Conservation (phyloP, 2,888 invertebrate species). For the Platypus cylindrus region DNA sequence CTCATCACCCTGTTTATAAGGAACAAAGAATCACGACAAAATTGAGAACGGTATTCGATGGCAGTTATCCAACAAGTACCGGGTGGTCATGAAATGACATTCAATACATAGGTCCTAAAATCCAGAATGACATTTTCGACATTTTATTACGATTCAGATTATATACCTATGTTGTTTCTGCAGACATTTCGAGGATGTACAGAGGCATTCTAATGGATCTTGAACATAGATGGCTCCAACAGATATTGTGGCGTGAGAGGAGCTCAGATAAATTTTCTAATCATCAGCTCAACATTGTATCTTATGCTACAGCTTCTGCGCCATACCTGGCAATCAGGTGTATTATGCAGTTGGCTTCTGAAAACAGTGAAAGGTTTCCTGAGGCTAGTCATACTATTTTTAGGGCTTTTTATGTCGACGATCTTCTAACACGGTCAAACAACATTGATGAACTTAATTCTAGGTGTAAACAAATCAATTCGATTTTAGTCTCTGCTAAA, state of each 20-base stretch:
- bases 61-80: constrained; percentile 3
- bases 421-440: constrained; percentile 17
- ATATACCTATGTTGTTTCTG: constrained; percentile 6
- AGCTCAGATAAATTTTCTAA: constrained; percentile 10
- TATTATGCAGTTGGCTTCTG: constrained; percentile 19
- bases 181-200: constrained; percentile 10
- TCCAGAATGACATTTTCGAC: constrained; percentile 3
- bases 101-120: constrained; percentile 8
- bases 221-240: constrained; percentile 15
- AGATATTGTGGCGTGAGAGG: constrained; percentile 29
- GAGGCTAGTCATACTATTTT: constrained; percentile 13
- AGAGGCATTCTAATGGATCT: constrained; percentile 5
- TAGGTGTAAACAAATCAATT: constrained; percentile 2
- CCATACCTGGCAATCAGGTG: constrained; percentile 21
- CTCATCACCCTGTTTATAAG: constrained; percentile 9
- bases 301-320: constrained; percentile 24
- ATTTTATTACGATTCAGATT: constrained; percentile 6
- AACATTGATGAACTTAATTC: constrained; percentile 4
- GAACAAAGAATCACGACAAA: constrained; percentile 6
- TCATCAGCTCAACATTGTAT: constrained; percentile 22
- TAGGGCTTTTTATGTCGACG: constrained; percentile 25
- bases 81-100: constrained; percentile 11
- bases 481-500: constrained; percentile 5
- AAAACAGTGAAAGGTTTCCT: constrained; percentile 12
- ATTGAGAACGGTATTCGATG: constrained; percentile 21